These are phyloP conservation scores for Gastrophryne carolinensis DNA, from an alignment of 2,797 vertebrate species.

Conservation along the genomic window DNA sequence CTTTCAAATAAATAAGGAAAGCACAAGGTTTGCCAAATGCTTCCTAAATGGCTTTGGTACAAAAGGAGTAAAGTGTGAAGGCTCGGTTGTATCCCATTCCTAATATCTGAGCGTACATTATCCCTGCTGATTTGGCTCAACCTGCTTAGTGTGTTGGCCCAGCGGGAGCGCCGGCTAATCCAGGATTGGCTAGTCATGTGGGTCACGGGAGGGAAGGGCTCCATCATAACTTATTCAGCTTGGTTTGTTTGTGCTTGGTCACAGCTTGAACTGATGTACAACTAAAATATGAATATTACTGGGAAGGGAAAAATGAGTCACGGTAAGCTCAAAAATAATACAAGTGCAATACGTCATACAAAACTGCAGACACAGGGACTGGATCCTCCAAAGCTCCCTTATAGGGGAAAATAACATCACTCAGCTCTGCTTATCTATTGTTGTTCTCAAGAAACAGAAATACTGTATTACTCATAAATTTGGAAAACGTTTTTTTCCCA, in stretches of 20 bases:
- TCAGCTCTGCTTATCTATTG: too few species aligned
- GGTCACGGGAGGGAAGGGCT: not conserved
- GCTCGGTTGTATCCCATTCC: not conserved
- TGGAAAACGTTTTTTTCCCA: too few species aligned
- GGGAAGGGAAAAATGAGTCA: too few species aligned
- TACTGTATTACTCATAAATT: too few species aligned
- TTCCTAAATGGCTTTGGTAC: not conserved
- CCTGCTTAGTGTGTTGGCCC: conserved; percentile 19
- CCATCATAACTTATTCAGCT: not conserved
- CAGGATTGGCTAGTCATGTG: conserved; percentile 29
- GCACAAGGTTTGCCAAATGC: not conserved
- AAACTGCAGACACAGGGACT: too few species aligned
- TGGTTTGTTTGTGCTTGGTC: not conserved
- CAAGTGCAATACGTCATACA: too few species aligned
- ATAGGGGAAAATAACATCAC: too few species aligned
- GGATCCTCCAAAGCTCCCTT: too few species aligned
- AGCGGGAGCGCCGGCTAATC: conserved; percentile 20
- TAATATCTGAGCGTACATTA: not conserved
- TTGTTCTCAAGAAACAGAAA: too few species aligned
- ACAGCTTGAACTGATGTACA: not conserved
- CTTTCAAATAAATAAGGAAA: too few species aligned
- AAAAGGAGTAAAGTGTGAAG: not conserved
- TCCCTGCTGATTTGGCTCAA: conserved; percentile 9
- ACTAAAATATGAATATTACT: not conserved
- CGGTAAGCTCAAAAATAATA: too few species aligned